phyloP scores from a whole-genome alignment of 2,888 invertebrate species.

The Galerucella nymphaeae region DNA sequence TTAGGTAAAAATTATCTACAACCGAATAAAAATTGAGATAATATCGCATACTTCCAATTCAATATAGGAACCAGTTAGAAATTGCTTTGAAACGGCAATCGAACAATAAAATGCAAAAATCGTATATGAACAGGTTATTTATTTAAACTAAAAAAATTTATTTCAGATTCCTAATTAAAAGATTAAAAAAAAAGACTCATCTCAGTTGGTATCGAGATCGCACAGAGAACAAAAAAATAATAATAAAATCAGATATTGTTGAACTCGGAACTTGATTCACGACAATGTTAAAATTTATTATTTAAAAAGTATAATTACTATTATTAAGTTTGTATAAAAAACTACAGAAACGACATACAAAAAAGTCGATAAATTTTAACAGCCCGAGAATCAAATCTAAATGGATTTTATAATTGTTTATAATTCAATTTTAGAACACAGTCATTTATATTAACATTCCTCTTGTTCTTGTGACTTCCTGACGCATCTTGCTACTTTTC shows the following conservation, averaged over 20 bases:
- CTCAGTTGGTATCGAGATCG: constrained; percentile 43
- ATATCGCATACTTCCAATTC: constrained; percentile 30
- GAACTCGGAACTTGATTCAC: constrained; percentile 45
- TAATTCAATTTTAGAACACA: constrained; percentile 46
- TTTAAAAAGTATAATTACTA: constrained; percentile 38
- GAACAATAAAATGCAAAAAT: constrained; percentile 44
- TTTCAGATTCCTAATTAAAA: constrained; percentile 36
- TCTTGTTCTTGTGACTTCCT: constrained; percentile 99
- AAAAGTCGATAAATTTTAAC: constrained; percentile 48
- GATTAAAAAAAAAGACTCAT: not conserved
- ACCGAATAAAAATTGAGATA: not conserved
- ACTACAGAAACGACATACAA: constrained; percentile 48
- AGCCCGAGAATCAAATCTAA: constrained; percentile 52
- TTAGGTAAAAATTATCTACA: not conserved
- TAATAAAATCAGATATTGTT: constrained; percentile 20
- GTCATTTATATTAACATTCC: constrained; percentile 84
- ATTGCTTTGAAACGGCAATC: constrained; percentile 33
- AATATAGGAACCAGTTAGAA: constrained; percentile 36
- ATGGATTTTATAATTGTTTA: constrained; percentile 41
- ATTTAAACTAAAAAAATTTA: constrained; percentile 42
- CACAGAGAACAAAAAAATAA: constrained; percentile 28
- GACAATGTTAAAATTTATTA: constrained; percentile 47
- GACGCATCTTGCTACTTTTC: constrained; percentile 97
- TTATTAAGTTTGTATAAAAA: constrained; percentile 44
- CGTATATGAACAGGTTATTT: constrained; percentile 37